phyloP scores from a whole-genome alignment of 2,888 invertebrate species.

The Oligia latruncula region DNA sequence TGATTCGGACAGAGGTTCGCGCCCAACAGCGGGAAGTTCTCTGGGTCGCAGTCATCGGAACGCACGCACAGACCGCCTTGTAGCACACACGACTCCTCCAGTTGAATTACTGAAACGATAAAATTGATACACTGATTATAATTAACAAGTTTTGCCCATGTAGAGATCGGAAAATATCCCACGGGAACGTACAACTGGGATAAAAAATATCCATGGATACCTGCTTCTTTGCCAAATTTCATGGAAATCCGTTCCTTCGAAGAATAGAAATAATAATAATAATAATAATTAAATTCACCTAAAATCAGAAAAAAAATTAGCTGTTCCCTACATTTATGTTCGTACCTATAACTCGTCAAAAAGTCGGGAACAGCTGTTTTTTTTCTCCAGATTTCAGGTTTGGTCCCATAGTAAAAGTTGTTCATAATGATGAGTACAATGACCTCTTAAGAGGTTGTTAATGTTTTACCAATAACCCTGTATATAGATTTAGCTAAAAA shows the following conservation, averaged over 20 bases:
- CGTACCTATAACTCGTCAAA: too few relatives aligned
- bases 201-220: not conserved
- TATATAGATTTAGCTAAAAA: not conserved
- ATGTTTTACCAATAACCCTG: not conserved
- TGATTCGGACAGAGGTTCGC: constrained; percentile 77
- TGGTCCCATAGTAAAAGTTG: too few relatives aligned
- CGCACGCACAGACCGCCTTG: constrained; percentile 82
- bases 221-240: not conserved
- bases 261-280: too few relatives aligned
- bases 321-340: too few relatives aligned
- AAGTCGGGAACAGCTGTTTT: too few relatives aligned
- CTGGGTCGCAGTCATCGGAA: constrained; percentile 74
- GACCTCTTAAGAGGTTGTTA: too few relatives aligned
- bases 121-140: not conserved
- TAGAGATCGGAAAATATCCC: not conserved
- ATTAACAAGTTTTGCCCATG: not conserved
- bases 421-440: too few relatives aligned
- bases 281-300: too few relatives aligned
- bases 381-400: too few relatives aligned
- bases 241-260: not conserved
- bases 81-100: constrained; percentile 79
- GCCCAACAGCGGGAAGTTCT: constrained; percentile 65
- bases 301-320: too few relatives aligned
- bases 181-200: too few relatives aligned
- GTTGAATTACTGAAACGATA: constrained; percentile 61